A percentile compares a stretch with the other conserved stretches of the same genome.
Conservation (phyloP, 2,888 invertebrate species). For the Tupiocoris notatus region DNA sequence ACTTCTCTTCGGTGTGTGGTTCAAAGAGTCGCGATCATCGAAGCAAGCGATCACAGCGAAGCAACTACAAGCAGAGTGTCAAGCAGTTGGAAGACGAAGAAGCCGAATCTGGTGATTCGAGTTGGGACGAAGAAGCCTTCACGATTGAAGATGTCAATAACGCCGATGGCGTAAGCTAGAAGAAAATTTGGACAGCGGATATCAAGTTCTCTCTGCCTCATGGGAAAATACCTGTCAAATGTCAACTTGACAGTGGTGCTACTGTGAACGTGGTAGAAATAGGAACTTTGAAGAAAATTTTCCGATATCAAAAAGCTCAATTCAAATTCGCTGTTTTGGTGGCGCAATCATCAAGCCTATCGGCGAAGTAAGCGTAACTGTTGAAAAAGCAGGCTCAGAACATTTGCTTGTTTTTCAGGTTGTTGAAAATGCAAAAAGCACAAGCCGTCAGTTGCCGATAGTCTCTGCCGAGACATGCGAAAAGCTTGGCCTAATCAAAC, state of each 20-base stretch:
- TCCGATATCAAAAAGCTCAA: no score
- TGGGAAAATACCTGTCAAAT: no score
- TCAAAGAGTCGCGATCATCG: not conserved
- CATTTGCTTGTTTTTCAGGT: no score
- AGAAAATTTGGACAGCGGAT: not conserved
- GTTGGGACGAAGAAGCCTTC: not conserved
- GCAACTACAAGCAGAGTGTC: not conserved
- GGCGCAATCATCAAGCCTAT: not conserved
- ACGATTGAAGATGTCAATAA: not conserved
- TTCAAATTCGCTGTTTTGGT: not conserved
- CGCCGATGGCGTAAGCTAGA: not conserved
- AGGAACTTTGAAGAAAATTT: not conserved
- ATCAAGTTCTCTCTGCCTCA: not conserved
- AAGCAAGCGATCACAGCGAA: not conserved
- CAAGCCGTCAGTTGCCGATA: not conserved
- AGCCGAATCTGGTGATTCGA: not conserved
- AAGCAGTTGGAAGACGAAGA: not conserved
- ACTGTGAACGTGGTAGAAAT: slow-evolving; percentile 6
- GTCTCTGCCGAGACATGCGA: slow-evolving; percentile 5
- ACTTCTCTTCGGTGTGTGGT: not conserved
- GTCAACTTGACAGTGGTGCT: slow-evolving; percentile 20
- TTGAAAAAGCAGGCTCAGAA: no score
- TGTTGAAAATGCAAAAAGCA: not conserved
- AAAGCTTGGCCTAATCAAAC: not conserved
- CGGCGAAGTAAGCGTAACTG: no score